Conservation (phyloP, 2,113 vertebrate species). For the Cyprinodon tularosa region DNA sequence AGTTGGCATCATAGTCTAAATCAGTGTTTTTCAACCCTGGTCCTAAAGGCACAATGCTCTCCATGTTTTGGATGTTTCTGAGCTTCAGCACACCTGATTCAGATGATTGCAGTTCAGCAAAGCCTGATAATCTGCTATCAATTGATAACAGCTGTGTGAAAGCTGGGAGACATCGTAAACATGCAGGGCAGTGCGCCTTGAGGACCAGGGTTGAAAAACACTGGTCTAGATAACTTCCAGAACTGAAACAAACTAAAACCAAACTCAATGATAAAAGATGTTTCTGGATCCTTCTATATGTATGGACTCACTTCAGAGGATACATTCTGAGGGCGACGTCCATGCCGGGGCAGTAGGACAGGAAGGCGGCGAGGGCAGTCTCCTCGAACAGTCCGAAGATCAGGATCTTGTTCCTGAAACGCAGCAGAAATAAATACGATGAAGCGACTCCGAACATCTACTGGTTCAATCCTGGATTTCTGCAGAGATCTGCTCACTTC, state of each 20-base stretch:
- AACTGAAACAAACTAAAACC: not conserved
- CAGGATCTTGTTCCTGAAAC: constrained; percentile 82
- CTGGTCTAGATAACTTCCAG: not conserved
- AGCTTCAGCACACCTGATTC: too few species aligned
- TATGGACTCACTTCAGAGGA: constrained; percentile 79
- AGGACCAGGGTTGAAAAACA: too few species aligned
- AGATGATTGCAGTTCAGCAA: too few species aligned
- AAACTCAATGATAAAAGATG: not conserved
- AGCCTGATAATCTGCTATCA: too few species aligned
- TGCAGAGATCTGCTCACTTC: constrained; percentile 81
- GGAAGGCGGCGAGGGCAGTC: constrained; percentile 84
- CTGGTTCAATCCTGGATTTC: too few species aligned
- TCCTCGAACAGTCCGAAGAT: constrained; percentile 86
- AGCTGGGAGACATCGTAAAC: too few species aligned
- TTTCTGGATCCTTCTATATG: not conserved
- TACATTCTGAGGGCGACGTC: constrained; percentile 85
- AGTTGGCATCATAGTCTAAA: too few species aligned
- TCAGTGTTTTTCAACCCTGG: too few species aligned
- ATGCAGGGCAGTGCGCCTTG: too few species aligned
- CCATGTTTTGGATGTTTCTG: too few species aligned
- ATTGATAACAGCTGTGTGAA: too few species aligned
- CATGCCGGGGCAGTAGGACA: constrained; percentile 86
- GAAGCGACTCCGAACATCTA: not conserved
- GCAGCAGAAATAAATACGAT: not conserved
- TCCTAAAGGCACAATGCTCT: too few species aligned